Base-by-base conservation (phyloP, 37 sponge, comb jelly and placozoan genomes). In the Petrosia ficiformis region DNA sequence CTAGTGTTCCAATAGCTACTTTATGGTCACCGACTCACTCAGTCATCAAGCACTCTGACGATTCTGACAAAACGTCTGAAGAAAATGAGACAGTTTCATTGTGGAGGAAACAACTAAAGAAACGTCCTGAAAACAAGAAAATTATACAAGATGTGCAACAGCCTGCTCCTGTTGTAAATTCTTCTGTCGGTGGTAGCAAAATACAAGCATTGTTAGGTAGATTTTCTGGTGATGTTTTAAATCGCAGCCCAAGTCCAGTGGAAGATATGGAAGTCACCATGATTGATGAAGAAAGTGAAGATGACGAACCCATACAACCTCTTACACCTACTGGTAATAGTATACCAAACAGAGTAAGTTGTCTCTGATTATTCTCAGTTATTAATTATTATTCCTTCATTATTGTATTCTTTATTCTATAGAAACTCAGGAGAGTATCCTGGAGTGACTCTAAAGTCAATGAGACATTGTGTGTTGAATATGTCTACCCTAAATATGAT, bases 401-500 rank as follows among this genome's bases (percentile, higher is more conserved):
- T n/a, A n/a, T n/a, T n/a, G n/a, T n/a, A n/a, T n/a, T n/a, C n/a
- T n/a, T n/a, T n/a, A n/a, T n/a, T n/a, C n/a, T n/a, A n/a, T n/a
- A n/a, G 75, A 28, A 40, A 33, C 4, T 73, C 29, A 10, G 86
- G 37, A 68, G 81, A 37, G 90, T 90, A 6, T 84, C 91, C 0
- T 90, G 74, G 75, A 90, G 83, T 61, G 91, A 90, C 14, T 32
- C 44, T 29, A 35, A 59, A 8, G 40, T 85, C 24, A 39, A 37
- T 0, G n/a, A n/a, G n/a, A n/a, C n/a, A n/a, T n/a, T n/a, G n/a
- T n/a, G n/a, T n/a, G 39, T 36, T 1, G 74, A 84, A 36, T 76
- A 83, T 63, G 40, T 24, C 70, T 90, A 90, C 60, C 86, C 86
- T 21, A 85, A 85, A 63, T 90, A 90, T 42, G 76, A 77, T 65